Conservation (phyloP, 2,113 vertebrate genomes). For the Numida meleagris region DNA sequence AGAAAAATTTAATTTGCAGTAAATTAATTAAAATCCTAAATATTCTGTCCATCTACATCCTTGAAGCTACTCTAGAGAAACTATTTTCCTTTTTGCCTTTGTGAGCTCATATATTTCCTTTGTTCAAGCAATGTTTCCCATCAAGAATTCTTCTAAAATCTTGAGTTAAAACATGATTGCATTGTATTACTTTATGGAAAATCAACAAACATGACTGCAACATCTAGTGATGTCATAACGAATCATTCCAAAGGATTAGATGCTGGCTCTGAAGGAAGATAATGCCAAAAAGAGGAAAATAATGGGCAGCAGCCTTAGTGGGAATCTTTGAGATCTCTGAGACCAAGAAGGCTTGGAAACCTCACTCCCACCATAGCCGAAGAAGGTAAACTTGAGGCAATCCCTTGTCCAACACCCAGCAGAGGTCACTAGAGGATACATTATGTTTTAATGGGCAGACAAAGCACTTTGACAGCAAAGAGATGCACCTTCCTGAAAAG, state of each 20-base stretch:
- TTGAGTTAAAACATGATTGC: not conserved
- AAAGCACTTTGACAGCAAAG: not conserved
- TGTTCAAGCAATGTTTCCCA: not conserved
- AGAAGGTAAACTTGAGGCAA: not conserved
- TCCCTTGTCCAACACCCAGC: not conserved
- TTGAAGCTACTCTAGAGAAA: not conserved
- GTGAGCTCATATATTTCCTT: not conserved
- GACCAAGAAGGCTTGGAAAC: not conserved
- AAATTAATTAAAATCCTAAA: not conserved
- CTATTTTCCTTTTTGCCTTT: not conserved
- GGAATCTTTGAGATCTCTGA: not conserved
- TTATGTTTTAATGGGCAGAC: not conserved
- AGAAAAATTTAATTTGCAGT: not conserved
- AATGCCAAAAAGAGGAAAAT: not conserved
- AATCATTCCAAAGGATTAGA: not conserved
- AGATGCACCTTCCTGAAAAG: not conserved
- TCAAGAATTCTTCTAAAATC: not conserved
- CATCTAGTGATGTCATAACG: not conserved
- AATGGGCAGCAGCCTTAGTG: not conserved
- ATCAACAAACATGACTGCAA: not conserved
- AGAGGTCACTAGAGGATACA: constrained; percentile 35
- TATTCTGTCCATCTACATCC: not conserved
- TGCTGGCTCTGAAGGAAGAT: not conserved
- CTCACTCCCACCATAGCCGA: not conserved
- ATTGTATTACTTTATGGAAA: not conserved